Percentiles rank a stretch among this genome's conserved stretches.
Conservation (phyloP, 2,888 invertebrate species). For the Sepiola atlantica region DNA sequence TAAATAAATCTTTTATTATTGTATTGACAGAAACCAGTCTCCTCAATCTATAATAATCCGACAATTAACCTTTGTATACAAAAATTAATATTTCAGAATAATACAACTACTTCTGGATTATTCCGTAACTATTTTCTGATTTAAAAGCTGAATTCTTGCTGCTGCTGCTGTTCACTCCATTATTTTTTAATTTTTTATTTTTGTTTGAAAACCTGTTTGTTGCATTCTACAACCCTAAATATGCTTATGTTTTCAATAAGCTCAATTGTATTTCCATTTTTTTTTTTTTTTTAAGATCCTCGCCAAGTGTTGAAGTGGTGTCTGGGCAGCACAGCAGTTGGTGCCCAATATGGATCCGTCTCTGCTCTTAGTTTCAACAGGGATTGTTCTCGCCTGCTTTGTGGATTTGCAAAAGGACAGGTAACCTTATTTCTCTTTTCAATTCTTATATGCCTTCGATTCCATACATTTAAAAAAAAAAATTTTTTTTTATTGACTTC, state of each 20-base stretch:
- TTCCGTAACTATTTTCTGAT: no score
- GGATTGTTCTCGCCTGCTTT: slow-evolving; percentile 88
- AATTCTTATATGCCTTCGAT: neutral
- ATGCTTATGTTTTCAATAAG: neutral
- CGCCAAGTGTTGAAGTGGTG: slow-evolving; percentile 93
- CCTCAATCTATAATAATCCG: no score
- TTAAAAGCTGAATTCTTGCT: no score
- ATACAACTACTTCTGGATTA: no score
- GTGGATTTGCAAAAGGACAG: slow-evolving; percentile 85
- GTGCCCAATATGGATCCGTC: slow-evolving; percentile 82
- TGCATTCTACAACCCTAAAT: neutral
- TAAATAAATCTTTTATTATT: no score
- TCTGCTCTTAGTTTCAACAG: slow-evolving; percentile 86
- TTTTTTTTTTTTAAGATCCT: slow-evolving; percentile 67
- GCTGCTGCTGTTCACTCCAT: no score
- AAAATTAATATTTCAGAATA: no score
- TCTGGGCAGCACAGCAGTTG: slow-evolving; percentile 80
- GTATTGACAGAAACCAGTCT: no score
- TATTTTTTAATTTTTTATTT: no score
- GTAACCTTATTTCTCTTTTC: slow-evolving; percentile 57
- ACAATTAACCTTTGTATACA: no score
- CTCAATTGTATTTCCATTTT: neutral
- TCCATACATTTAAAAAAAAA: no score
- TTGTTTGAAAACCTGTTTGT: neutral
- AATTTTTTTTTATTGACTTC: no score